These are phyloP conservation scores for Caenorhabditis virilis DNA, from an alignment of 2,888 invertebrate genomes.

Conservation along the genomic window DNA sequence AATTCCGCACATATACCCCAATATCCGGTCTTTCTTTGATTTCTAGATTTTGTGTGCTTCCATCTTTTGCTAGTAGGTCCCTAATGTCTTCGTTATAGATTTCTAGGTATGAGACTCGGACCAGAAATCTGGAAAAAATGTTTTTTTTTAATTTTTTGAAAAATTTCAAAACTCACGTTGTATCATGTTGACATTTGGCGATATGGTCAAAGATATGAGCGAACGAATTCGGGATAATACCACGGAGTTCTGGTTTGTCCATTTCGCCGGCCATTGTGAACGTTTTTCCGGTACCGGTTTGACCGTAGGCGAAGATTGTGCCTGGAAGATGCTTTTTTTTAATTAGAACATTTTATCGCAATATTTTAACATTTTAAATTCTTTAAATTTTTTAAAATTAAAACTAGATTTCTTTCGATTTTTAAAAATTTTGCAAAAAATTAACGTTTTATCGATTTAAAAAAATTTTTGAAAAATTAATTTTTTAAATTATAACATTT, in stretches of 20 bases:
- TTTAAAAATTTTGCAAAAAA: no score
- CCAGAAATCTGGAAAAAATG: conserved; percentile 79
- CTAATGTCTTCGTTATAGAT: conserved; percentile 99
- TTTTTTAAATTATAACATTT: no score
- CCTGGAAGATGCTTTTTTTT: conserved; percentile 67
- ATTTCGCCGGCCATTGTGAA: conserved; percentile 96
- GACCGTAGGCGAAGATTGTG: conserved; percentile 76
- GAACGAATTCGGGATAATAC: conserved; percentile 97
- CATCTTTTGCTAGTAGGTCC: conserved; percentile 88
- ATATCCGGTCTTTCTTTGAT: conserved; percentile 84
- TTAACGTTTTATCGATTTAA: no score
- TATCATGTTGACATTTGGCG: conserved; percentile 86
- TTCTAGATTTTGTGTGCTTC: conserved; percentile 72
- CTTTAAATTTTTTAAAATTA: no score
- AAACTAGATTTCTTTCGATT: no score
- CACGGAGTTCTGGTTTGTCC: conserved; percentile 84
- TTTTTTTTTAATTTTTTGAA: not conserved
- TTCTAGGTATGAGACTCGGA: conserved; percentile 95
- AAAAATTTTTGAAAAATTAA: no score
- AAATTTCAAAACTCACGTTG: conserved; percentile 76
- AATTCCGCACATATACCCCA: conserved; percentile 92
- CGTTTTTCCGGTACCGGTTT: conserved; percentile 93
- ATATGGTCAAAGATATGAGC: conserved; percentile 98
- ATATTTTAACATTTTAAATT: no score
- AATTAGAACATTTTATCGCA: not conserved